Base-by-base conservation (phyloP, 2,888 invertebrate species). In the Phaonia tiefii region DNA sequence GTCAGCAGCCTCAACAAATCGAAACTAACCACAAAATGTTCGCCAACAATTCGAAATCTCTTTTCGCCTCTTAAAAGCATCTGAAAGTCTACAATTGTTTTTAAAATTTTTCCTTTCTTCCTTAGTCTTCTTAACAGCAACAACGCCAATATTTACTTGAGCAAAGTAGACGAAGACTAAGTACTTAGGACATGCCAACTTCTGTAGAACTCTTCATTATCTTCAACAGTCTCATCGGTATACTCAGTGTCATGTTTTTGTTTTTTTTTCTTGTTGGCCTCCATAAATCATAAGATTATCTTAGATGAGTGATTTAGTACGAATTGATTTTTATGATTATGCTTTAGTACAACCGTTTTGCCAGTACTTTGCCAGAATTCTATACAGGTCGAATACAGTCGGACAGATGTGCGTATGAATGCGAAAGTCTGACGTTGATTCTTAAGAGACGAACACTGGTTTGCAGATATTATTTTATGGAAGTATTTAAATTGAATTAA, bases 221-320 rank as follows among this genome's bases (percentile, higher is more conserved):
- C 11, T 39, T 73, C 44, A 25, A 25, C 42, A 37, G n/a, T 11
- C 25, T 2, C 17, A 25, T 42, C 44, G 20, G 13, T 20, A 31
- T 26, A 42, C 60, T 0, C 10, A 39, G 31, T 15, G 31, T 31
- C 31, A 31, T 65, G 51, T 79, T 39, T 51, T 42, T 69, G 37
- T 39, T 54, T 58, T n/a, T n/a, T n/a, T n/a, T n/a, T n/a, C n/a
- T n/a, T n/a, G n/a, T n/a, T n/a, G n/a, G n/a, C n/a, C n/a, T 31
- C 39, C 72, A 80, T 80, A 75, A 80, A 80, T 80, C 72, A 75
- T 69, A 13, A 75, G 79, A 80, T 80, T 75, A 80, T 72, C 72
- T 75, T 42, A 56, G 72, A 72, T 72, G 79, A 80, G 69, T 72
- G 75, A 80, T 80, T 80, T 80, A 80, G 79, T 75, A 71, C 15